Evolutionary conservation across 2,113 vertebrate species (phyloP).

Genomic region (Typhlomys cinereus): DNA sequence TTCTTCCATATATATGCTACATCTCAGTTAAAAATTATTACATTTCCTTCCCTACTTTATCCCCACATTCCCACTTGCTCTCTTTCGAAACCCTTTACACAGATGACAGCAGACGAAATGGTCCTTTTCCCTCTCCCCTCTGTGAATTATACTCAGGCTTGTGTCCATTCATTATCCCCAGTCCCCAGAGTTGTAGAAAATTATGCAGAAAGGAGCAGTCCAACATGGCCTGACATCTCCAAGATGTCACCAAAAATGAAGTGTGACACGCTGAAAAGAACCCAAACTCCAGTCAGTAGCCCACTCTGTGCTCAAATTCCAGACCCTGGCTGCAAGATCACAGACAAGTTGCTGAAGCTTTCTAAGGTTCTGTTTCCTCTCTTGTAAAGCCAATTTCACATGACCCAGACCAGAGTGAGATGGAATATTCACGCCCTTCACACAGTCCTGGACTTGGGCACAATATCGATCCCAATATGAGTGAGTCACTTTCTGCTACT

Average conservation of each 20-base stretch:
- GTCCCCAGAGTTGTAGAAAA: background rate
- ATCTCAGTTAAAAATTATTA: background rate
- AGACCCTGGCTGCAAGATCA: background rate
- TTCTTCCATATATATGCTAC: background rate
- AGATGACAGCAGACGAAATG: background rate
- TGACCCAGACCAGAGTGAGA: background rate
- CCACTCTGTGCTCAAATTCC: background rate
- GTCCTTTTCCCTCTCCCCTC: too few relatives aligned
- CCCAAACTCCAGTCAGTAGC: background rate
- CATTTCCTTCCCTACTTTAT: background rate
- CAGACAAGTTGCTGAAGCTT: background rate
- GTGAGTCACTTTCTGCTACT: background rate
- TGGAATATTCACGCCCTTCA: background rate
- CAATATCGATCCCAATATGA: too few relatives aligned
- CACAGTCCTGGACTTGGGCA: background rate
- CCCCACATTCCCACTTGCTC: background rate
- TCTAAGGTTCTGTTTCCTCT: background rate
- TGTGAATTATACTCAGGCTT: too few relatives aligned
- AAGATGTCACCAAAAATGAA: background rate
- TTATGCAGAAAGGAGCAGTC: background rate
- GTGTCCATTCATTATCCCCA: too few relatives aligned
- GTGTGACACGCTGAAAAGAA: background rate
- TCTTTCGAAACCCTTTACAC: background rate
- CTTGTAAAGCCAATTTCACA: background rate
- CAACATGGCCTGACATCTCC: background rate